These are phyloP conservation scores for Morpho achilles DNA, from an alignment of 2,888 invertebrate species.

Conservation along the genomic window DNA sequence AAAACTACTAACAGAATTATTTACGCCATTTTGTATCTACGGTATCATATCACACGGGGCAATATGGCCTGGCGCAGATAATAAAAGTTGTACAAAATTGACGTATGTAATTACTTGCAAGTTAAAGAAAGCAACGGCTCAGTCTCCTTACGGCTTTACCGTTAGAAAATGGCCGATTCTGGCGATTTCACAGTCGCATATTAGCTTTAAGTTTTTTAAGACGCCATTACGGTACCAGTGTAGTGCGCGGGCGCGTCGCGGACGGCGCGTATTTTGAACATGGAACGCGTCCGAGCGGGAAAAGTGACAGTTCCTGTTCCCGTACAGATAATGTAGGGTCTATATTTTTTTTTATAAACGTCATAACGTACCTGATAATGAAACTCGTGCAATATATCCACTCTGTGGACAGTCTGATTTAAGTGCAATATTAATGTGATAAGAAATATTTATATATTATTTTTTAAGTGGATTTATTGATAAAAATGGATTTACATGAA, in stretches of 20 bases:
- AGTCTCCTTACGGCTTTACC: slow-evolving; percentile 45
- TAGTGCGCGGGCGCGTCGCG: slow-evolving; percentile 37
- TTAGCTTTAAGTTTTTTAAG: slow-evolving; percentile 39
- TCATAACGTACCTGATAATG: slow-evolving; percentile 31
- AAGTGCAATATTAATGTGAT: slow-evolving; percentile 58
- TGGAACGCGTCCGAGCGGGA: slow-evolving; percentile 33
- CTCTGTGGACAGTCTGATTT: slow-evolving; percentile 62
- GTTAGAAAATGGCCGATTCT: slow-evolving; percentile 57
- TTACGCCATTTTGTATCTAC: slow-evolving; percentile 7
- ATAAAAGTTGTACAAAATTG: slow-evolving; percentile 21
- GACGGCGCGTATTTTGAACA: slow-evolving; percentile 43
- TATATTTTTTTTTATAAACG: slow-evolving; percentile 25
- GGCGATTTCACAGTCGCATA: slow-evolving; percentile 66
- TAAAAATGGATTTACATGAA: slow-evolving; percentile 64
- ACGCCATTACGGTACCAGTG: slow-evolving; percentile 35
- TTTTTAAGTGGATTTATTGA: slow-evolving; percentile 32
- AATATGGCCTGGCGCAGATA: slow-evolving; percentile 20
- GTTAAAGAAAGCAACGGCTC: slow-evolving; percentile 34
- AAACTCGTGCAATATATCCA: slow-evolving; percentile 61
- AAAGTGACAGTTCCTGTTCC: slow-evolving; percentile 32
- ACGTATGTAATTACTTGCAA: slow-evolving; percentile 40
- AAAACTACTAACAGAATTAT: background rate
- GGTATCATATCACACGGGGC: slow-evolving; percentile 5
- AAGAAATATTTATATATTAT: slow-evolving; percentile 36
- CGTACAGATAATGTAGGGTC: slow-evolving; percentile 23